Percentiles rank a stretch among this genome's conserved stretches.
Evolutionary conservation across 1,140 invertebrate genomes (phyloP).

Genomic region (Penaeus japonicus): DNA sequence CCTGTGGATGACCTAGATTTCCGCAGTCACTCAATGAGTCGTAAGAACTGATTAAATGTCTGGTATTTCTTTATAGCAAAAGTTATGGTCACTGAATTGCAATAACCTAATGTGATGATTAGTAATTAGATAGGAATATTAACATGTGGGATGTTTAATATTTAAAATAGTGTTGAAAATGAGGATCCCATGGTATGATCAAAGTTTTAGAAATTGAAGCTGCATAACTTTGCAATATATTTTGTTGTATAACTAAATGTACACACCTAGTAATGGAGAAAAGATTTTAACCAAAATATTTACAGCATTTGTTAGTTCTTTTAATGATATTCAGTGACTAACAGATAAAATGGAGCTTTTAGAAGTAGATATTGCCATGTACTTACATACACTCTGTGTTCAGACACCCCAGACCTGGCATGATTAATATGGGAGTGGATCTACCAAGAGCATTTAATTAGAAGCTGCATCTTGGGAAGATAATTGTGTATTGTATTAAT

Average conservation of each 20-base stretch:
- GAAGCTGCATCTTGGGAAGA: neutral
- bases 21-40: constrained; percentile 2
- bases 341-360: constrained; percentile 18
- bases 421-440: neutral
- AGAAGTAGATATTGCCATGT: constrained; percentile 37
- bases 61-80: neutral
- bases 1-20: too few relatives aligned
- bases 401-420: neutral
- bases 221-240: too few relatives aligned
- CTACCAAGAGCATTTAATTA: neutral
- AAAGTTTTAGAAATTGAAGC: too few relatives aligned
- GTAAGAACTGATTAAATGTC: constrained; percentile 8
- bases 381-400: constrained; percentile 36
- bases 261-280: neutral
- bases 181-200: too few relatives aligned
- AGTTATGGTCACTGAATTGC: constrained; percentile 22
- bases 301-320: too few relatives aligned
- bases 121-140: neutral
- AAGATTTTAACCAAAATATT: too few relatives aligned
- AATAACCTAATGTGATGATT: neutral
- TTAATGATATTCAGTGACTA: constrained; percentile 13
- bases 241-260: neutral
- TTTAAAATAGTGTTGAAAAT: too few relatives aligned
- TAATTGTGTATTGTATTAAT: constrained; percentile 16
- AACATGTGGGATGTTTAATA: too few relatives aligned